Evolutionary conservation across 1,140 invertebrate species (phyloP).

Genomic region (Plectrocnemia conspersa): DNA sequence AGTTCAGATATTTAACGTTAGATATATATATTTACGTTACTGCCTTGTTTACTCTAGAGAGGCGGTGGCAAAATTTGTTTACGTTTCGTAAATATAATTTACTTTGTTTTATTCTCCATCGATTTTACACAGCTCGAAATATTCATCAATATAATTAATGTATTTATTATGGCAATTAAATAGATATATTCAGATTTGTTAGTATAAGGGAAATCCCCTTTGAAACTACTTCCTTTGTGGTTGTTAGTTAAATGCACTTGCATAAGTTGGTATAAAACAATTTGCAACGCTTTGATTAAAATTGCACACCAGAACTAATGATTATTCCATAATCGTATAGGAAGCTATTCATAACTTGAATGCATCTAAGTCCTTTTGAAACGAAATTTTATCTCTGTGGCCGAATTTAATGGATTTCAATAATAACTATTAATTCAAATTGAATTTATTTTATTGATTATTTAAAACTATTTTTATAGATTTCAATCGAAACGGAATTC

Average conservation of each 20-base stretch:
- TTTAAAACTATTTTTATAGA: not conserved
- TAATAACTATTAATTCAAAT: not conserved
- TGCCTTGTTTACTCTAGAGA: no score
- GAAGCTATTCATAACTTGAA: not conserved
- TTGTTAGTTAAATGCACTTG: not conserved
- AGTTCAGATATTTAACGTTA: no score
- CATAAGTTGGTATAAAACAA: not conserved
- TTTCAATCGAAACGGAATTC: not conserved
- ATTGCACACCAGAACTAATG: conserved; percentile 9
- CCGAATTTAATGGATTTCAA: not conserved
- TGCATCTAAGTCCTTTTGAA: not conserved
- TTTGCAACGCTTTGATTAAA: conserved; percentile 7
- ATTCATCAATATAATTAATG: no score
- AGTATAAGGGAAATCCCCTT: no score
- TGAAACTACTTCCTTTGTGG: not conserved
- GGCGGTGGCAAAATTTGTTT: no score
- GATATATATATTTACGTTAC: no score
- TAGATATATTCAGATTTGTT: no score
- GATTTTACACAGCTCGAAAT: no score
- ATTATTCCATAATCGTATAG: conserved; percentile 1
- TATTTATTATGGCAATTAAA: no score
- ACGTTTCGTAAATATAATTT: no score
- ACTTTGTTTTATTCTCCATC: no score
- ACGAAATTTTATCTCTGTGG: not conserved
- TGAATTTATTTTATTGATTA: no score